phyloP scores from a whole-genome alignment of 2,888 invertebrate genomes.

The Byasa hedistus region DNA sequence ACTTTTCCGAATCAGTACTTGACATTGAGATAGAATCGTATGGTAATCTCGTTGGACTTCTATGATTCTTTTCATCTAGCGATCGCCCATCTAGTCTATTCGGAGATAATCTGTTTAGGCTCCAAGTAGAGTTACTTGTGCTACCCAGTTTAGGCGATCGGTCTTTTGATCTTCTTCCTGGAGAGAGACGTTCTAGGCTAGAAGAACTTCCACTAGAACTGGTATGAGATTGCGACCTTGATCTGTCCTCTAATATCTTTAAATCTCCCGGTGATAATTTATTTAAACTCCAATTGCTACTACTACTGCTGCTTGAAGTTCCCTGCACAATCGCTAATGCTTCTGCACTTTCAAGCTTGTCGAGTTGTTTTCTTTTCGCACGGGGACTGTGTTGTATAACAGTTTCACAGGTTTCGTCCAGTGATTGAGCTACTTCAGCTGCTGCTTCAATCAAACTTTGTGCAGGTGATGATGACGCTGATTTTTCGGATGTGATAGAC shows the following conservation, averaged over 20 bases:
- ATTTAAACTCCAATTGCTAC: constrained; percentile 77
- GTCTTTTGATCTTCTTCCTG: constrained; percentile 74
- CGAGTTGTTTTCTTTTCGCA: constrained; percentile 73
- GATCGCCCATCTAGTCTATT: constrained; percentile 74
- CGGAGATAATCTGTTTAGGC: constrained; percentile 72
- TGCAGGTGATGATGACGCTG: constrained; percentile 56
- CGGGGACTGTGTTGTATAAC: constrained; percentile 83
- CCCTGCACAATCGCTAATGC: constrained; percentile 72
- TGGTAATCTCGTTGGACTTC: constrained; percentile 71
- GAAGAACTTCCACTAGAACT: constrained; percentile 77
- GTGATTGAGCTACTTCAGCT: constrained; percentile 82
- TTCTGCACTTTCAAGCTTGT: constrained; percentile 73
- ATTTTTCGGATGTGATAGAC: constrained; percentile 45
- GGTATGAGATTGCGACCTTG: constrained; percentile 73
- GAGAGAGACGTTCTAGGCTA: constrained; percentile 73
- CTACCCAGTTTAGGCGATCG: constrained; percentile 75
- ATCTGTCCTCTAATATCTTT: constrained; percentile 70
- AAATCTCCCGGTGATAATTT: constrained; percentile 76
- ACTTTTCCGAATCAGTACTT: constrained; percentile 76
- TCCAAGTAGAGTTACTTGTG: constrained; percentile 76
- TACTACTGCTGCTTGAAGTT: constrained; percentile 74
- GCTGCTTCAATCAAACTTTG: constrained; percentile 82
- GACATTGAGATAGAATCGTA: constrained; percentile 76
- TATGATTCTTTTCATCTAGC: constrained; percentile 71
- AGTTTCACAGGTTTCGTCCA: constrained; percentile 85